Percentiles rank a stretch among this genome's conserved stretches.
Evolutionary conservation across 2,113 vertebrate genomes (phyloP).

Genomic region (Sardina pilchardus): DNA sequence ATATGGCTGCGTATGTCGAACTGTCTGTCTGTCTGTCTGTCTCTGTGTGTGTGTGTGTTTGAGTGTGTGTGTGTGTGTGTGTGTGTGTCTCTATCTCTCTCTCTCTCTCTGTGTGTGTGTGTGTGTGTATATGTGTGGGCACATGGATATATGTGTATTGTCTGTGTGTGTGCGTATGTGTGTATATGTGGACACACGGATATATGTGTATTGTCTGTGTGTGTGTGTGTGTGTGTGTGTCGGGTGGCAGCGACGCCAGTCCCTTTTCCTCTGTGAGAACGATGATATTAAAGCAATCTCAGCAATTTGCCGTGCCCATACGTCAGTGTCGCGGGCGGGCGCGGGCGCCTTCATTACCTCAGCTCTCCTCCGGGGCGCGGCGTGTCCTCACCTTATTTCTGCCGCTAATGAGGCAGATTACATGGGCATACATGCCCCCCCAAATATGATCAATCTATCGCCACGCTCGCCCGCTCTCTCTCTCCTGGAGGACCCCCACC

Average conservation of each 20-base stretch:
- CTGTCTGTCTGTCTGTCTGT: neutral
- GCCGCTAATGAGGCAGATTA: conserved; percentile 7
- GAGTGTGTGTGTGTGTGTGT: neutral
- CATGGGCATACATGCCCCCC: neutral
- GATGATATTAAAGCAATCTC: conserved; percentile 12
- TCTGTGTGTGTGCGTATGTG: neutral
- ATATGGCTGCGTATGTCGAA: neutral
- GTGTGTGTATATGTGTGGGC: neutral
- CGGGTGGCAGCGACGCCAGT: neutral
- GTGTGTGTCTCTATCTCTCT: neutral
- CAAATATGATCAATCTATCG: neutral
- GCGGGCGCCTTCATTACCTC: neutral
- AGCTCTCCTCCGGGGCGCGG: neutral
- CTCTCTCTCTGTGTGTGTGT: too few species aligned
- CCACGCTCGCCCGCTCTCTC: too few species aligned
- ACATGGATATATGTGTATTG: neutral
- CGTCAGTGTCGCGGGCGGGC: neutral
- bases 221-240: neutral
- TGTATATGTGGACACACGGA: neutral
- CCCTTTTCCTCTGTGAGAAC: neutral
- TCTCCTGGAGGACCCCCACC: neutral
- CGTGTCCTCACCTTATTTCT: neutral
- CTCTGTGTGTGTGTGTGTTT: neutral
- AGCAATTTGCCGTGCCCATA: neutral
- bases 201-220: neutral